A percentile compares a stretch with the other conserved stretches of the same genome.
Conservation (phyloP, 2,888 invertebrate genomes). For the Loripinus fragilis region DNA sequence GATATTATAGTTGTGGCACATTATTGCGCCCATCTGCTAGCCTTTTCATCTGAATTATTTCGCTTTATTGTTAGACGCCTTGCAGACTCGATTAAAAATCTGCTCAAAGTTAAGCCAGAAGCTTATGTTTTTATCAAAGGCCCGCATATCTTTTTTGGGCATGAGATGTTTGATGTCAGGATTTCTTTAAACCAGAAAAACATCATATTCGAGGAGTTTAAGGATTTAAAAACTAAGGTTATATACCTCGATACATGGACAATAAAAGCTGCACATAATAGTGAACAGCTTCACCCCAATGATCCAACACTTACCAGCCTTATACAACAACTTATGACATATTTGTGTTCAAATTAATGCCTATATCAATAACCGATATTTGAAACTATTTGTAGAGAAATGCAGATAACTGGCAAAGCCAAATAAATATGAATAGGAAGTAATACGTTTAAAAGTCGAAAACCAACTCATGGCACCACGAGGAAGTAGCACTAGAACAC, state of each 20-base stretch:
- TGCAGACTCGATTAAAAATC: conserved; percentile 11
- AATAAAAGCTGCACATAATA: conserved; percentile 44
- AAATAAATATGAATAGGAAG: too few species aligned
- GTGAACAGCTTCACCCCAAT: conserved; percentile 31
- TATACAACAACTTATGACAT: conserved; percentile 47
- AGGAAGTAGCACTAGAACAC: too few species aligned
- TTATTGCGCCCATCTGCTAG: conserved; percentile 20
- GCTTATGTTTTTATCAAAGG: conserved; percentile 44
- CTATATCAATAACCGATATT: too few species aligned
- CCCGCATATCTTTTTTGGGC: conserved; percentile 37
- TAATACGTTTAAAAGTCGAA: too few species aligned
- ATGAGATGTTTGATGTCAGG: conserved; percentile 30
- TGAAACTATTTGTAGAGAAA: too few species aligned
- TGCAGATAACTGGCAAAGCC: too few species aligned
- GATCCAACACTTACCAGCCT: conserved; percentile 31
- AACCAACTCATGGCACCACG: too few species aligned
- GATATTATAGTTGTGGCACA: conserved; percentile 32
- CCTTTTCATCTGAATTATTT: conserved; percentile 30
- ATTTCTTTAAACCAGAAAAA: conserved; percentile 26
- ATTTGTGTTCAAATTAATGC: conserved; percentile 34
- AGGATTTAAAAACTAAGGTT: conserved; percentile 31
- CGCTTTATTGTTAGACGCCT: conserved; percentile 17
- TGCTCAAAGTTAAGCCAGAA: conserved; percentile 4
- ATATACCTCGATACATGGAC: conserved; percentile 45
- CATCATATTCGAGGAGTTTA: conserved; percentile 42